These are phyloP conservation scores for Sinocyclocheilus rhinocerous DNA, from an alignment of 2,113 vertebrate species.

Conservation along the genomic window DNA sequence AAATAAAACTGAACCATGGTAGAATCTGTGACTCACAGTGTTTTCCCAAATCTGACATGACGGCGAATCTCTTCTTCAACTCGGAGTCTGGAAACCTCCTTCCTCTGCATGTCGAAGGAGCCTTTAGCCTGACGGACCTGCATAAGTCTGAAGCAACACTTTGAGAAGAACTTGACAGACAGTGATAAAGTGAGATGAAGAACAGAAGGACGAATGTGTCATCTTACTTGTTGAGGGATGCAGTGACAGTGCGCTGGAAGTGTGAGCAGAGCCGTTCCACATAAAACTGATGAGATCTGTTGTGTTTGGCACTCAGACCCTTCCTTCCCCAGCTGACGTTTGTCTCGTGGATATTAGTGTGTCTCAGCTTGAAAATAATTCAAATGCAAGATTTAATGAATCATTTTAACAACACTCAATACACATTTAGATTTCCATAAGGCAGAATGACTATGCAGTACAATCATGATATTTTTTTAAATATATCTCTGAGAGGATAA, in stretches of 20 bases:
- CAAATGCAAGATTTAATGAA: neutral
- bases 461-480: no score
- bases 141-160: slow-evolving; percentile 56
- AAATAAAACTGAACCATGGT: neutral
- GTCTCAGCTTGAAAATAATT: slow-evolving; percentile 63
- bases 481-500: no score
- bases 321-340: slow-evolving; percentile 68
- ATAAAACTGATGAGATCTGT: slow-evolving; percentile 70
- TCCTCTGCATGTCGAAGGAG: slow-evolving; percentile 58
- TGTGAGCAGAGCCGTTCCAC: slow-evolving; percentile 62
- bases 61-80: slow-evolving; percentile 62
- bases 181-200: neutral
- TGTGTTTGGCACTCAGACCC: slow-evolving; percentile 66
- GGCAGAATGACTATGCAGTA: no score
- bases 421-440: no score
- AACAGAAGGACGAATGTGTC: neutral
- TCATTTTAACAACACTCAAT: no score
- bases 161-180: neutral
- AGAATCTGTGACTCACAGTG: slow-evolving; percentile 62
- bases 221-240: slow-evolving; percentile 64
- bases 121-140: slow-evolving; percentile 42
- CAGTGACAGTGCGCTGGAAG: slow-evolving; percentile 65
- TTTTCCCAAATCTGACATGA: slow-evolving; percentile 57
- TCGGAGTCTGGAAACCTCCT: slow-evolving; percentile 53
- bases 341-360: slow-evolving; percentile 71